Conservation (phyloP, 1,140 invertebrate genomes). For the Uloborus diversus region DNA sequence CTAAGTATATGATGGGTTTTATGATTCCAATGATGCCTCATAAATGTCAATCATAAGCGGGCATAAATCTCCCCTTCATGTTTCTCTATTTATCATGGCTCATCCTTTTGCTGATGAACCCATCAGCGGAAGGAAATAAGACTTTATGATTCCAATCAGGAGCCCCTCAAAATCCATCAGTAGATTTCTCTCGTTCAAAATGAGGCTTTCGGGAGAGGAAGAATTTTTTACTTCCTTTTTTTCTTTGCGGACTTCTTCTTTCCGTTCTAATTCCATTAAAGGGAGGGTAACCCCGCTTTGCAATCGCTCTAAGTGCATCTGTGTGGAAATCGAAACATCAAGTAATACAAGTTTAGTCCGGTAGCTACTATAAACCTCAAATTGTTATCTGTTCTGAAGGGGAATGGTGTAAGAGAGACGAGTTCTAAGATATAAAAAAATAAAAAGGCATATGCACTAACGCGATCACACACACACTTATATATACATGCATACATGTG, state of each 20-base stretch:
- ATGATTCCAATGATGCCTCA: too few relatives aligned
- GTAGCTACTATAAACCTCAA: conserved; percentile 20
- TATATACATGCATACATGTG: too few relatives aligned
- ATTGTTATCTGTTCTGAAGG: background rate
- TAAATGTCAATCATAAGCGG: too few relatives aligned
- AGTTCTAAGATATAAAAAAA: too few relatives aligned
- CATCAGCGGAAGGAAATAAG: background rate
- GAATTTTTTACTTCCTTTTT: too few relatives aligned
- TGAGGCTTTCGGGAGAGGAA: background rate
- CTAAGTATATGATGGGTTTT: too few relatives aligned
- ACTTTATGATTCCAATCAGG: conserved; percentile 14
- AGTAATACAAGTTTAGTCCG: conserved; percentile 21
- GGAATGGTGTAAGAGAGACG: too few relatives aligned
- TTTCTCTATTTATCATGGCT: background rate
- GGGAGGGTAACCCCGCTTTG: background rate
- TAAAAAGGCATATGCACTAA: too few relatives aligned
- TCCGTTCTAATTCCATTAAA: conserved; percentile 51
- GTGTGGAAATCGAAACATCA: conserved; percentile 31
- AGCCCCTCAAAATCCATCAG: conserved; percentile 20
- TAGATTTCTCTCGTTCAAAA: conserved; percentile 16
- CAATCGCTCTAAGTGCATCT: conserved; percentile 47
- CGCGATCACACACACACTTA: too few relatives aligned
- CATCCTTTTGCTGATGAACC: background rate
- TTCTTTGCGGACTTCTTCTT: background rate
- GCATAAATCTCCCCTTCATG: too few relatives aligned